Base-by-base conservation (phyloP, 2,797 vertebrate genomes). In the Petrocephalus schoutedeni region DNA sequence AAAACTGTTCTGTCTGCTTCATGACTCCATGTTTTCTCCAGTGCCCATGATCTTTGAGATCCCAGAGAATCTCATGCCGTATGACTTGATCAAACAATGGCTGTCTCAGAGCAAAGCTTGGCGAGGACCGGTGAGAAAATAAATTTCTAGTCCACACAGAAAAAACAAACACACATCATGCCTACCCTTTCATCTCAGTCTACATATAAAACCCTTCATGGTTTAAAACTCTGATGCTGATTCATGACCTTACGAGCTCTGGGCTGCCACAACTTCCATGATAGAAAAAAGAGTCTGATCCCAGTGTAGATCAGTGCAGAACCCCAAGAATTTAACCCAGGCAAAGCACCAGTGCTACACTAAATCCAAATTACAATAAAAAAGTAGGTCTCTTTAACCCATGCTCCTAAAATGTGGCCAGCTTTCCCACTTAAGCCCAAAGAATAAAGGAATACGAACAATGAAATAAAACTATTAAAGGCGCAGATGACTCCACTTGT, bases 401-500 rank as follows among this genome's bases (percentile, higher is more conserved):
- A 92, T 91, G 91, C 87, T 90, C 89, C 88, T 45, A 85, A 88
- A 95, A 93, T 91, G 87, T 92, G 91, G 94, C 89, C 90, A 92
- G 92, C 92, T 93, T 90, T 91, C 89, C 67, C 54, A 82, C 45
- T 87, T 87, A 80, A 85, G 86, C 87, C 85, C 49, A 32, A 3
- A 53, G 19, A 4, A 56, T 87, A 77, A 45, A 77, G 36, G 2
- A 8, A 16, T 14, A 57, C 12, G 45, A 77, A 77, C 36, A 19
- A 77, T 45, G 0, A 77, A 77, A 45, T 10, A 45, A n/a, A 19
- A 16, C 28, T 16, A 71, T 36, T 16, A 64, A 28, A 12, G 59
- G 23, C 23, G 16, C 19, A n/a, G 14, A 45, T 8, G 5, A 6
- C 85, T 3, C 19, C 19, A 3, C 12, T 84, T 84, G 21, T 53